Conservation (phyloP, 2,797 vertebrate species). For the Channallabes apus region DNA sequence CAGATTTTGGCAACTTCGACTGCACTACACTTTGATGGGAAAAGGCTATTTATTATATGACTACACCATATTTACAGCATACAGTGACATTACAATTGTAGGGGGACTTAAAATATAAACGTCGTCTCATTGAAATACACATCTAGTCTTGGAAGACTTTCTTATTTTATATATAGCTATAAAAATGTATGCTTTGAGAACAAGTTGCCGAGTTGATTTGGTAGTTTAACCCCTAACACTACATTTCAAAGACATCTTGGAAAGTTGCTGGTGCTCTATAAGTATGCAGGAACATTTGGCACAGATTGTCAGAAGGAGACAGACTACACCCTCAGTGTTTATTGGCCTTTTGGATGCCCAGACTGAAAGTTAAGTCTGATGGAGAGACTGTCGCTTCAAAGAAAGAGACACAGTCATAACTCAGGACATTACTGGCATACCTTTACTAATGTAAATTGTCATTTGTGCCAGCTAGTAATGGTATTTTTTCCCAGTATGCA, state of each 20-base stretch:
- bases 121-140: not conserved
- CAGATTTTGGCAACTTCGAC: slow-evolving; percentile 31
- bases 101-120: slow-evolving; percentile 12
- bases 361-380: slow-evolving; percentile 31
- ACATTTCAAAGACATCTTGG: slow-evolving; percentile 20
- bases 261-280: slow-evolving; percentile 9
- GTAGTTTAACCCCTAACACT: slow-evolving; percentile 7
- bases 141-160: slow-evolving; percentile 21
- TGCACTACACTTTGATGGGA: slow-evolving; percentile 5
- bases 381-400: slow-evolving; percentile 16
- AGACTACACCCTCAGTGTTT: slow-evolving; percentile 33
- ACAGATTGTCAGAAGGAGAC: slow-evolving; percentile 26
- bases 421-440: slow-evolving; percentile 29
- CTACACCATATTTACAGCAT: not conserved
- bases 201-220: not conserved
- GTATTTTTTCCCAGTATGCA: not conserved
- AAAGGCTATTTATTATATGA: slow-evolving; percentile 13
- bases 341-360: slow-evolving; percentile 34
- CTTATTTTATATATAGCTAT: slow-evolving; percentile 16
- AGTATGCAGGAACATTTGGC: slow-evolving; percentile 35
- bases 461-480: not conserved
- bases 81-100: slow-evolving; percentile 8
- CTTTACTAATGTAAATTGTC: slow-evolving; percentile 9
- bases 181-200: slow-evolving; percentile 16
- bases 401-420: slow-evolving; percentile 18